These are phyloP conservation scores for Pinctada fucata DNA, from an alignment of 2,888 invertebrate species.

Conservation along the genomic window DNA sequence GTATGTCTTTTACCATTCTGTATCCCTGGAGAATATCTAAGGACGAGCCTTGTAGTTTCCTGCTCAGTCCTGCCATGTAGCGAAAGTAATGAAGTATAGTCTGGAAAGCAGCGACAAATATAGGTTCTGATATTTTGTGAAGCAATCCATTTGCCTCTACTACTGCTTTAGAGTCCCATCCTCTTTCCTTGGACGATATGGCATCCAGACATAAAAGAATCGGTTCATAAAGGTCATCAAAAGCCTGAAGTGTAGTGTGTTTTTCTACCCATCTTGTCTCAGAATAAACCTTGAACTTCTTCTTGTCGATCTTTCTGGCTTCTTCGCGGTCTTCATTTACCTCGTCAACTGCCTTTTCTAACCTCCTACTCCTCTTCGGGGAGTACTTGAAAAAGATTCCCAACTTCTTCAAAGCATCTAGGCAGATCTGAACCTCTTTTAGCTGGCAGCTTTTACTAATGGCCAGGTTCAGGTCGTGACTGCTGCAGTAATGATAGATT, in stretches of 20 bases:
- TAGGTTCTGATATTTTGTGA: slow-evolving; percentile 37
- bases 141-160: slow-evolving; percentile 42
- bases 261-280: slow-evolving; percentile 45
- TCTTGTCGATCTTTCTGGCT: slow-evolving; percentile 26
- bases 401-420: slow-evolving; percentile 46
- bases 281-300: slow-evolving; percentile 42
- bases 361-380: slow-evolving; percentile 44
- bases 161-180: slow-evolving; percentile 42
- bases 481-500: slow-evolving; percentile 39
- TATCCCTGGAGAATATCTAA: slow-evolving; percentile 37
- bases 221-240: slow-evolving; percentile 39
- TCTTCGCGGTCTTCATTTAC: slow-evolving; percentile 17
- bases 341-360: slow-evolving; percentile 39
- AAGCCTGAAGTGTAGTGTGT: slow-evolving; percentile 38
- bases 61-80: slow-evolving; percentile 37
- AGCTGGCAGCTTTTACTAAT: slow-evolving; percentile 45
- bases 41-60: slow-evolving; percentile 37
- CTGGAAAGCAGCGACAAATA: slow-evolving; percentile 42
- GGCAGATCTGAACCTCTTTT: slow-evolving; percentile 48
- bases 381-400: slow-evolving; percentile 52
- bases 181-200: slow-evolving; percentile 33
- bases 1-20: slow-evolving; percentile 22
- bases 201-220: slow-evolving; percentile 40
- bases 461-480: slow-evolving; percentile 43
- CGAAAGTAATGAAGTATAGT: slow-evolving; percentile 38